Percentiles rank a stretch among this genome's conserved stretches.
Evolutionary conservation across 2,113 vertebrate genomes (phyloP).

Genomic region (Apistogramma diplotaenia): DNA sequence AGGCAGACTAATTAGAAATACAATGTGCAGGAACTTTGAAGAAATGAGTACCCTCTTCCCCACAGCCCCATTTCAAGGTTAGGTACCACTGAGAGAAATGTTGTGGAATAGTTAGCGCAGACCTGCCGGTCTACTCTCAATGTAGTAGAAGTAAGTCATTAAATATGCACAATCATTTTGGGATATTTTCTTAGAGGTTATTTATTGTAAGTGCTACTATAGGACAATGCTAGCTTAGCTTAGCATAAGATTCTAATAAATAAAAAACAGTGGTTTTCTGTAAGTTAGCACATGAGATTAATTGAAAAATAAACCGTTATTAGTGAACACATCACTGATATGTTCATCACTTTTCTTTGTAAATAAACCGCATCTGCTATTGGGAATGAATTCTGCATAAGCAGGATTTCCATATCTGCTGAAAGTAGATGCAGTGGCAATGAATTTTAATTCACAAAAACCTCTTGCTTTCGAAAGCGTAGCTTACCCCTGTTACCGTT

Average conservation of each 20-base stretch:
- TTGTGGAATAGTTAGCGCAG: not conserved
- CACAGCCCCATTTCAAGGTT: not conserved
- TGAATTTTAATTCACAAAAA: not conserved
- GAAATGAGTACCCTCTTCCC: not conserved
- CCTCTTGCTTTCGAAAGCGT: not conserved
- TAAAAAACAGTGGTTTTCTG: not conserved
- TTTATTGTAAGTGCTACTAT: not conserved
- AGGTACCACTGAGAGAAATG: not conserved
- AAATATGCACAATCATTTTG: not conserved
- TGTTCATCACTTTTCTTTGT: accelerated
- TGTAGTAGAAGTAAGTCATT: not conserved
- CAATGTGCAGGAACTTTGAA: not conserved
- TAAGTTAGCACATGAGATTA: not conserved
- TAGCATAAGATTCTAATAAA: not conserved
- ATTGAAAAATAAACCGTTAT: not conserved
- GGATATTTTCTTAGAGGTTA: not conserved
- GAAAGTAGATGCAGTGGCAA: not conserved
- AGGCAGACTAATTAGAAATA: not conserved
- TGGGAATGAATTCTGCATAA: not conserved
- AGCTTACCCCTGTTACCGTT: not conserved
- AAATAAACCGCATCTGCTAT: not conserved
- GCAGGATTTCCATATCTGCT: not conserved
- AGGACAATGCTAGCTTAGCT: not conserved
- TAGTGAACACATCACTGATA: not conserved
- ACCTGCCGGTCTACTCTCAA: not conserved